A percentile compares a stretch with the other conserved stretches of the same genome.
These are phyloP conservation scores for Rousettus leschenaultii DNA, from an alignment of 2,113 vertebrate species.

Conservation along the genomic window DNA sequence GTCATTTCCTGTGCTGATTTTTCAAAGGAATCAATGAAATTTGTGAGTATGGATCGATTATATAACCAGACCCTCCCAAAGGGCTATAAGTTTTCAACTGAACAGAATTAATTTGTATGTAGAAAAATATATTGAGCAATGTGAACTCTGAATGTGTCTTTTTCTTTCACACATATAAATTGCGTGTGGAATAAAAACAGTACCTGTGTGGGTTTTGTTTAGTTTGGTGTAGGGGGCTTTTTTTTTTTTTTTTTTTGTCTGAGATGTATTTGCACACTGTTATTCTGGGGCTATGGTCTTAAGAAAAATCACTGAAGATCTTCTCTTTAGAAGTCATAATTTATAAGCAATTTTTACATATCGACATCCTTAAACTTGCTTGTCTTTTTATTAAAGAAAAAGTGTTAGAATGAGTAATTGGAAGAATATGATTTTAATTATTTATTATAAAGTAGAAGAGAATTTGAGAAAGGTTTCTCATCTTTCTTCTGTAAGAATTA, in stretches of 20 bases:
- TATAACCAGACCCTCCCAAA: background rate
- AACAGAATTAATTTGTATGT: background rate
- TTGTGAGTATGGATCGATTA: background rate
- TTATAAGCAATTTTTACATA: background rate
- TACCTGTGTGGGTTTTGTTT: background rate
- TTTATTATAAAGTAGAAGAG: background rate
- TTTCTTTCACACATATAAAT: background rate
- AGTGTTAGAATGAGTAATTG: background rate
- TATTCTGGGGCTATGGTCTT: background rate
- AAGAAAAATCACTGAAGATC: background rate
- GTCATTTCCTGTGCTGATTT: background rate
- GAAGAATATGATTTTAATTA: slow-evolving; percentile 32
- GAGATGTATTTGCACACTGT: background rate
- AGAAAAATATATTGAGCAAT: background rate
- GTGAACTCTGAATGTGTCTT: background rate
- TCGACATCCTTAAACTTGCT: background rate
- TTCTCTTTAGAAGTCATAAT: background rate
- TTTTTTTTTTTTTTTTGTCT: background rate
- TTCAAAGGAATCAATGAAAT: background rate
- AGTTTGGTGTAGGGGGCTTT: background rate
- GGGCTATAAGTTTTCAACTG: background rate
- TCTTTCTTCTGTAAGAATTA: background rate
- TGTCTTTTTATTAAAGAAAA: background rate
- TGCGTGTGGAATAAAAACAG: background rate
- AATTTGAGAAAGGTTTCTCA: background rate